Conservation (phyloP, 2,113 vertebrate species). For the Psittacus erithacus region DNA sequence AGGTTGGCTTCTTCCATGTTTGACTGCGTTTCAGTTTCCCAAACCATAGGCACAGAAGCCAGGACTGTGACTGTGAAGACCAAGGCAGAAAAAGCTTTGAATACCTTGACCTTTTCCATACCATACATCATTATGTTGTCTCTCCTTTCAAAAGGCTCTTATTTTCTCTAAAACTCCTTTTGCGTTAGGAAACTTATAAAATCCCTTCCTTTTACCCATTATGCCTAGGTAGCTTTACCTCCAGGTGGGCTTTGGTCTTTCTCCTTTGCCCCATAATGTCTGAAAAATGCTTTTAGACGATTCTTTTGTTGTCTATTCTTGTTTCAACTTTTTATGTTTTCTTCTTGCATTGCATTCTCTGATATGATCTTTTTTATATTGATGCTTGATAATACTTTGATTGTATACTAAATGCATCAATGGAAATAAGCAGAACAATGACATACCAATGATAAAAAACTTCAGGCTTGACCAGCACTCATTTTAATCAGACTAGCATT, state of each 20-base stretch:
- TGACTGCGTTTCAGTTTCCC: neutral
- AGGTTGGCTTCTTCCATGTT: neutral
- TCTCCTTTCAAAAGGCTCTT: neutral
- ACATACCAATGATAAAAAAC: neutral
- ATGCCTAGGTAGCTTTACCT: neutral
- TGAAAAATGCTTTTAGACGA: neutral
- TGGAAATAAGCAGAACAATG: neutral
- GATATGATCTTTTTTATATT: neutral
- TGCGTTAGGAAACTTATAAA: neutral
- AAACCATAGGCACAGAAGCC: neutral
- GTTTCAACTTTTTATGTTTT: neutral
- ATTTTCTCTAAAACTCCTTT: neutral
- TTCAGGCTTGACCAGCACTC: neutral
- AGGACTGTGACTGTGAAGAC: neutral
- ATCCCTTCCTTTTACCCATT: neutral
- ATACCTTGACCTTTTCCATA: neutral
- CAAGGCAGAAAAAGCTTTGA: neutral
- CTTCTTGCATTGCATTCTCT: neutral
- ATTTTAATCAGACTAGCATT: conserved; percentile 34
- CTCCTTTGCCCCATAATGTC: neutral
- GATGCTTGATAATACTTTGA: neutral
- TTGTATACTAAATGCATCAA: neutral
- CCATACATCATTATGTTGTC: neutral
- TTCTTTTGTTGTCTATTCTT: neutral
- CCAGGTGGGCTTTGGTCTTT: neutral